phyloP scores from a whole-genome alignment of 2,888 invertebrate genomes.

The Tribolium freemani region DNA sequence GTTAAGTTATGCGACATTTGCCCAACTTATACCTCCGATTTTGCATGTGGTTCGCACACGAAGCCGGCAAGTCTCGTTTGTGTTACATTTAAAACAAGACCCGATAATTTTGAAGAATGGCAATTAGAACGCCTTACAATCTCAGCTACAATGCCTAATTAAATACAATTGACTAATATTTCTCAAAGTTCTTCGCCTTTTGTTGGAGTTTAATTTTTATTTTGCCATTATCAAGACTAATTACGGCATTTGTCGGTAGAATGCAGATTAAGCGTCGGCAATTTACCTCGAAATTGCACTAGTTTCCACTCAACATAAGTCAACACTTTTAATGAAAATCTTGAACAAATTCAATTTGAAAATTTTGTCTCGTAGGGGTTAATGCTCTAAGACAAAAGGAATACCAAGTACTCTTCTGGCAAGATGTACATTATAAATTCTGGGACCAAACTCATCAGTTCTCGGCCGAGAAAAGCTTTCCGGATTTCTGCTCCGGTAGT shows the following conservation, averaged over 20 bases:
- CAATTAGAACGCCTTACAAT: slow-evolving; percentile 8
- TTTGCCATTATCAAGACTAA: slow-evolving; percentile 38
- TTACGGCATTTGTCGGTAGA: slow-evolving; percentile 31
- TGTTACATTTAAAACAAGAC: background rate
- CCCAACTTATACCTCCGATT: no score
- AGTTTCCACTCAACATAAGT: slow-evolving; percentile 39
- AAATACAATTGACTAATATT: slow-evolving; percentile 26
- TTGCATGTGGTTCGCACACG: no score
- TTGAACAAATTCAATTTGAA: slow-evolving; percentile 50
- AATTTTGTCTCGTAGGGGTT: slow-evolving; percentile 51
- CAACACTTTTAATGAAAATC: slow-evolving; percentile 44
- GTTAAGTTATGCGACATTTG: no score
- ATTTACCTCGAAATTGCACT: slow-evolving; percentile 37
- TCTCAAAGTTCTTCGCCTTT: slow-evolving; percentile 5
- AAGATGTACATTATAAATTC: slow-evolving; percentile 64
- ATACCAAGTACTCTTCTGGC: slow-evolving; percentile 53
- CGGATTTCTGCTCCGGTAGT: slow-evolving; percentile 61
- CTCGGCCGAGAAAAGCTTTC: slow-evolving; percentile 57
- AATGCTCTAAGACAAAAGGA: slow-evolving; percentile 54
- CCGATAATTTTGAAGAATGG: slow-evolving; percentile 21
- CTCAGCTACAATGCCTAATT: background rate
- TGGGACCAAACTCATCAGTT: slow-evolving; percentile 61
- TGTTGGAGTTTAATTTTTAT: slow-evolving; percentile 24
- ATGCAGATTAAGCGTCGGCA: slow-evolving; percentile 36
- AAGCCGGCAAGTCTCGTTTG: no score